phyloP scores from a whole-genome alignment of 2,797 vertebrate genomes.

The Hippopotamyrus pictus region DNA sequence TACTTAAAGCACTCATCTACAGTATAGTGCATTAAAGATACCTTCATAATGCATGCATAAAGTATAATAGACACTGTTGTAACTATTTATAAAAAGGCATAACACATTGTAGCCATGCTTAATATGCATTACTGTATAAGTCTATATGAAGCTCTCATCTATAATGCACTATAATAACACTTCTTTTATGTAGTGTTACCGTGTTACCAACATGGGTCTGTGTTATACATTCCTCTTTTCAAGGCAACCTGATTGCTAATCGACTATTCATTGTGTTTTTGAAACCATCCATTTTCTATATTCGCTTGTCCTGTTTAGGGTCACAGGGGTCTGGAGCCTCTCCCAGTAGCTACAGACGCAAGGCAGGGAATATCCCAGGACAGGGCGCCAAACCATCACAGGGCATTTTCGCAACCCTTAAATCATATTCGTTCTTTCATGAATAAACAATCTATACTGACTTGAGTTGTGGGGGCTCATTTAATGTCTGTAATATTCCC shows the following conservation, averaged over 20 bases:
- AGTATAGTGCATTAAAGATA: background rate
- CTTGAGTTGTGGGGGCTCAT: background rate
- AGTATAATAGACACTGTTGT: background rate
- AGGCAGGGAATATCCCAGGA: background rate
- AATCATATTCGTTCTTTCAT: background rate
- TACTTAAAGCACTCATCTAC: background rate
- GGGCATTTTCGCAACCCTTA: background rate
- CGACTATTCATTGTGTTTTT: background rate
- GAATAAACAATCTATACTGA: background rate
- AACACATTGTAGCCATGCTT: background rate
- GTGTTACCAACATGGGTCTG: background rate
- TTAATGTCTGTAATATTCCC: background rate
- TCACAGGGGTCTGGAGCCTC: background rate
- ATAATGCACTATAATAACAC: background rate
- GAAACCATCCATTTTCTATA: background rate
- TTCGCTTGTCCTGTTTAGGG: background rate
- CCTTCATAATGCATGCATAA: background rate
- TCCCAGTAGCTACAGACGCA: background rate
- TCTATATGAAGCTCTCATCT: background rate
- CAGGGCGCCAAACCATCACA: background rate
- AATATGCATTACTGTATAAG: background rate
- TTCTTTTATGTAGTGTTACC: background rate
- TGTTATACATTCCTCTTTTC: background rate
- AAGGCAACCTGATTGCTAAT: background rate
- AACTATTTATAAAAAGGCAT: background rate